Evolutionary conservation across 64 coral and sea anemone species (phyloP).

Genomic region (Exaiptasia diaphana): DNA sequence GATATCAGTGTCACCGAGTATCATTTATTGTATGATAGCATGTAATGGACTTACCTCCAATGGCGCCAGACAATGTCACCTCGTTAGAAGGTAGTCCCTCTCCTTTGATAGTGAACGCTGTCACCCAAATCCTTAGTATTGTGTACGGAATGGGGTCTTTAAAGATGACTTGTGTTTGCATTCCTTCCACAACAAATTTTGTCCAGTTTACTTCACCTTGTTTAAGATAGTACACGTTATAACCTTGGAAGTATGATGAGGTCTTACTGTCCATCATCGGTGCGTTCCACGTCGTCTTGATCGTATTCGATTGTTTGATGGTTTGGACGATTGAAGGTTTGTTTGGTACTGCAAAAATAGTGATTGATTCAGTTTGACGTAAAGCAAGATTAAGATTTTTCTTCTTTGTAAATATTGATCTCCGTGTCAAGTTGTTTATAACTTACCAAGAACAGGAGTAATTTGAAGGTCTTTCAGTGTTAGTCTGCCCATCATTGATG

Average conservation of each 20-base stretch:
- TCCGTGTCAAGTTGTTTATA: no score
- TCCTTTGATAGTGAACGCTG: conserved; percentile 17
- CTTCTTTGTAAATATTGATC: no score
- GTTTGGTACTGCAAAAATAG: not conserved
- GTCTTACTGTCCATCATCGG: not conserved
- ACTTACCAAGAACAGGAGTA: no score
- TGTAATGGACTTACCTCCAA: no score
- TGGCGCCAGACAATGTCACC: no score
- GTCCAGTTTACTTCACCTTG: no score
- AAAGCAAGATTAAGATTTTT: not conserved
- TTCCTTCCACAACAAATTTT: not conserved
- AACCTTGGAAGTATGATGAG: conserved; percentile 4
- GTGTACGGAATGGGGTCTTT: no score
- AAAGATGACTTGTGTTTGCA: no score
- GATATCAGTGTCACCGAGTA: no score
- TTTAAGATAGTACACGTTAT: not conserved
- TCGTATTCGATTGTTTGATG: not conserved
- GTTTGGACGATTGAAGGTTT: not conserved
- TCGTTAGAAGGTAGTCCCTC: not conserved
- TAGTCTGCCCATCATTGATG: not conserved
- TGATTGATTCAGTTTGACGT: not conserved
- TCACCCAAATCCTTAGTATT: conserved; percentile 22
- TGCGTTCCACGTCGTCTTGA: not conserved
- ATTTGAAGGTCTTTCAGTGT: not conserved
- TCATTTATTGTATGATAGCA: no score